These are phyloP conservation scores for Andrena bicolor DNA, from an alignment of 2,888 invertebrate species.

Conservation along the genomic window DNA sequence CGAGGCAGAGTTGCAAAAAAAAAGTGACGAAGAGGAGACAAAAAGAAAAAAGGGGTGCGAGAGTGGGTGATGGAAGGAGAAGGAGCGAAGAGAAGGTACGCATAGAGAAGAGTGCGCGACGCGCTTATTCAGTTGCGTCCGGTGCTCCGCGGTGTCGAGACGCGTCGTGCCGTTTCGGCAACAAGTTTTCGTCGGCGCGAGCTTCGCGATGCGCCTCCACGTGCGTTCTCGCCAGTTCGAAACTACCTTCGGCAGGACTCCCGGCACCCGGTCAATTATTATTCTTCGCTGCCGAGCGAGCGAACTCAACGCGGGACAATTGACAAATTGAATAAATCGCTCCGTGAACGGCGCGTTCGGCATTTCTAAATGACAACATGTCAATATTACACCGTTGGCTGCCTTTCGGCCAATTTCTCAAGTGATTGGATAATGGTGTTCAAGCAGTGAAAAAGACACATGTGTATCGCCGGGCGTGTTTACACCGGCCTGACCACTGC, in stretches of 20 bases:
- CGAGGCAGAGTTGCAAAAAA: conserved; percentile 37
- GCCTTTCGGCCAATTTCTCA: not conserved
- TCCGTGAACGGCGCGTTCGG: not conserved
- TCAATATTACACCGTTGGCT: not conserved
- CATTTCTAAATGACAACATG: not conserved
- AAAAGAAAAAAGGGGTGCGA: conserved; percentile 33
- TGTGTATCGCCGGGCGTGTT: conserved; percentile 28
- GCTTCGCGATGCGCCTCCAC: conserved; percentile 40
- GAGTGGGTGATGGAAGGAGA: conserved; percentile 46
- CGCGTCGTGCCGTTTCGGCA: conserved; percentile 70
- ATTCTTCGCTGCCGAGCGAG: not conserved
- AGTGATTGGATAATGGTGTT: conserved; percentile 32
- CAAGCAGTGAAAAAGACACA: conserved; percentile 19
- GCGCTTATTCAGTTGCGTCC: conserved; percentile 82
- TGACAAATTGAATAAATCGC: not conserved
- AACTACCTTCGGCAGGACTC: not conserved
- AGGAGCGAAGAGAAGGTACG: conserved; percentile 58
- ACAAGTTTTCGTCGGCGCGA: conserved; percentile 52
- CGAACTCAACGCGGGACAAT: not conserved
- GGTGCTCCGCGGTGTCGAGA: conserved; percentile 81
- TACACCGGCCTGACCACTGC: conserved; percentile 26
- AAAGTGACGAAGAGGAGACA: conserved; percentile 16
- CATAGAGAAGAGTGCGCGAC: conserved; percentile 70
- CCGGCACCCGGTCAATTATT: not conserved
- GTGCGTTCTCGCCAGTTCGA: conserved; percentile 12